Base-by-base conservation (phyloP, 2,113 vertebrate species). In the Brachyhypopomus occidentalis region DNA sequence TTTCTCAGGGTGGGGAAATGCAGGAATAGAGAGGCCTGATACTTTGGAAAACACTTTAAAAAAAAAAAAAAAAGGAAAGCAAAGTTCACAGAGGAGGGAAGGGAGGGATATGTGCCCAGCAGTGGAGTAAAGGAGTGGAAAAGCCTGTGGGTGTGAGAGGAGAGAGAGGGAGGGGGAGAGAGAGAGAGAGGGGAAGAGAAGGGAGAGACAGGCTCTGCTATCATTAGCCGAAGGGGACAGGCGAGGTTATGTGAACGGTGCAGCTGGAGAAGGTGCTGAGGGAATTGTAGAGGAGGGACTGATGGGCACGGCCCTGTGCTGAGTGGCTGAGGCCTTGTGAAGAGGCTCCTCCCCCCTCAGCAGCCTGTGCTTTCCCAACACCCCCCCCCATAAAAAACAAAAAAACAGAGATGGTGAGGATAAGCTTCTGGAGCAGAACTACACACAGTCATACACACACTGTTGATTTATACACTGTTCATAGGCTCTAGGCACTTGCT, bases 241-340 rank as follows among this genome's bases (percentile, higher is more conserved):
- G 88, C 89, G 93, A 94, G 94, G 93, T 93, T 92, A 94, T 90
- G 87, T 93, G 94, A 95, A 93, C 90, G 90, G 93, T 95, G 94
- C 91, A 93, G 89, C 85, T 94, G 91, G 84, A 89, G 83, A 78
- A 81, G 91, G 90, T 91, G 93, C 92, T 80, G 87, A 94, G 94
- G 92, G 94, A 95, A 94, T 96, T 95, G 92, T 63, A 48, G 55
- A 41, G 77, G 52, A 63, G 41, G 60, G 84, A 87, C 87, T 80
- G 83, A 72, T 89, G 84, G 90, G 90, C 85, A 87, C 93, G 94
- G 93, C 94, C 92, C 92, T 92, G 74, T 91, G 89, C 76, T 90
- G 12, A 76, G 84, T 89, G 72, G 80, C 87, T 88, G 88, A 84
- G 89, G 90, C 87, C 91, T 91, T 92, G 90, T 89, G 90, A 93